Evolutionary conservation across 2,888 invertebrate genomes (phyloP).

Genomic region (Orthonevra nobilis): DNA sequence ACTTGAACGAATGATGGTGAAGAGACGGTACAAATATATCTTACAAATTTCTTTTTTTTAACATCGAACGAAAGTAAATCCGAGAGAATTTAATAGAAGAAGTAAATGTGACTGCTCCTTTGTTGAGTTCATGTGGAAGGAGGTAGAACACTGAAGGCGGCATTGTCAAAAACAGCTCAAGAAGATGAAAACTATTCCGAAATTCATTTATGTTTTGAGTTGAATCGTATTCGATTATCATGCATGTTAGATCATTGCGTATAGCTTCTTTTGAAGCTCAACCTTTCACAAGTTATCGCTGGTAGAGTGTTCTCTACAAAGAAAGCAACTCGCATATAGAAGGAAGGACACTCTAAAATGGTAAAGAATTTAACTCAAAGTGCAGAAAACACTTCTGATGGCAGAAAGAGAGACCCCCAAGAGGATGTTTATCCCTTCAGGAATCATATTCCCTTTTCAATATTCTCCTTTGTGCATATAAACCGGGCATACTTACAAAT

Average conservation of each 20-base stretch:
- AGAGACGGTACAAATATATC: too few relatives aligned
- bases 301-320: not conserved
- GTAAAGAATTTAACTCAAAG: too few relatives aligned
- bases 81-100: slow-evolving; percentile 39
- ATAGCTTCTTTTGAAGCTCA: slow-evolving; percentile 19
- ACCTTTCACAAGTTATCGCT: slow-evolving; percentile 40
- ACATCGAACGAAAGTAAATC: too few relatives aligned
- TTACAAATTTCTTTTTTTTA: too few relatives aligned
- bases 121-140: slow-evolving; percentile 3
- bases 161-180: slow-evolving; percentile 40
- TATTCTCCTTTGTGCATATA: too few relatives aligned
- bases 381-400: too few relatives aligned
- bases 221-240: slow-evolving; percentile 29
- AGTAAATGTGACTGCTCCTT: slow-evolving; percentile 41
- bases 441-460: too few relatives aligned
- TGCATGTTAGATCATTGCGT: slow-evolving; percentile 30
- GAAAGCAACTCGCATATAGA: slow-evolving; percentile 10
- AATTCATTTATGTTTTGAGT: slow-evolving; percentile 45
- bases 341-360: too few relatives aligned
- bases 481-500: too few relatives aligned
- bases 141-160: not conserved
- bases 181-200: slow-evolving; percentile 15
- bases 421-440: too few relatives aligned
- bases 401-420: too few relatives aligned
- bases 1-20: too few relatives aligned